Conservation (phyloP, 2,888 invertebrate species). For the Synanthedon myopaeformis region DNA sequence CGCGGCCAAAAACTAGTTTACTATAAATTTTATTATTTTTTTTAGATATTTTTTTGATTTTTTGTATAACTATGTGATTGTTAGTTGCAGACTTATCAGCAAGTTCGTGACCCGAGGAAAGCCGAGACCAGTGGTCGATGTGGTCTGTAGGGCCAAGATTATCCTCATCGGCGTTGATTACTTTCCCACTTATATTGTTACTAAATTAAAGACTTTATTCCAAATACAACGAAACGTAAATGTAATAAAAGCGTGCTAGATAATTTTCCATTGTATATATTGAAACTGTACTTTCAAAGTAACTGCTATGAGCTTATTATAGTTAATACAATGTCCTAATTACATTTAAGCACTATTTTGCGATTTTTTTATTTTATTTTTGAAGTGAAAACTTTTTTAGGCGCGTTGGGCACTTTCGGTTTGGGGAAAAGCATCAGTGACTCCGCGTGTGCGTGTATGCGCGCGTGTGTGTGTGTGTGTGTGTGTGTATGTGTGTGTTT, state of each 20-base stretch:
- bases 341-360: no score
- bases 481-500: no score
- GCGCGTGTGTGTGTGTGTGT: no score
- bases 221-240: neutral
- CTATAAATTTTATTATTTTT: no score
- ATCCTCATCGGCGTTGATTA: neutral
- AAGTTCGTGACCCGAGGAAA: constrained; percentile 45
- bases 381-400: no score
- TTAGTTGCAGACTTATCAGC: constrained; percentile 32
- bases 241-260: neutral
- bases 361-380: no score
- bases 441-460: no score
- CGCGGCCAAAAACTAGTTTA: no score
- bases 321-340: neutral
- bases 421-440: no score
- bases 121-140: constrained; percentile 33
- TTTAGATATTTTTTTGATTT: neutral
- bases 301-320: neutral
- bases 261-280: neutral
- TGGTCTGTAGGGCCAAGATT: constrained; percentile 29
- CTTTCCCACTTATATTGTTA: neutral
- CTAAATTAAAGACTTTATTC: neutral
- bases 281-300: neutral
- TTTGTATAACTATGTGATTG: neutral
- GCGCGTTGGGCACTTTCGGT: no score